Conservation (phyloP, 2,113 vertebrate species). For the Coracopsis vasa region DNA sequence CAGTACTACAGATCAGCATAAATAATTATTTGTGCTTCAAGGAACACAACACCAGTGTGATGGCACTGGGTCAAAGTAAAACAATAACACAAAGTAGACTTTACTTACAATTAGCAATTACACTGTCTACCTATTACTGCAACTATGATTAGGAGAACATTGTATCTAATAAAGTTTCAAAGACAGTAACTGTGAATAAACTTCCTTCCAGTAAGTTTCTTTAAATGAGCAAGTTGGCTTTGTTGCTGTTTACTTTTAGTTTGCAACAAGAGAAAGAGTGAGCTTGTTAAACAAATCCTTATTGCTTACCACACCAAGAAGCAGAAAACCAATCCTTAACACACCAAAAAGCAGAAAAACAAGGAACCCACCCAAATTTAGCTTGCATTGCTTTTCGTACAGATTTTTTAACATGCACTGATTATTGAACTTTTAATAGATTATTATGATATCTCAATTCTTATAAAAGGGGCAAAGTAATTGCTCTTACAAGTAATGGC, state of each 20-base stretch:
- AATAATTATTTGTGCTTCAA: not conserved
- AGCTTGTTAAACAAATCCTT: not conserved
- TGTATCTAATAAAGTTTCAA: not conserved
- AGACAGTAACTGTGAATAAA: not conserved
- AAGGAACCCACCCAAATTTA: not conserved
- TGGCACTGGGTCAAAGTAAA: not conserved
- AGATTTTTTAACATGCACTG: not conserved
- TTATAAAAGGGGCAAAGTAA: not conserved
- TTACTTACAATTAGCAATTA: not conserved
- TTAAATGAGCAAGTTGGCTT: not conserved
- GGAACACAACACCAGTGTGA: accelerated
- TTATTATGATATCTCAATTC: not conserved
- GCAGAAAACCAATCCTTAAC: not conserved
- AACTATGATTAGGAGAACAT: not conserved
- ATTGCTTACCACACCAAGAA: not conserved
- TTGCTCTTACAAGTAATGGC: not conserved
- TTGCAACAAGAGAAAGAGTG: not conserved
- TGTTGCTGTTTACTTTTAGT: not conserved
- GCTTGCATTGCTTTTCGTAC: not conserved
- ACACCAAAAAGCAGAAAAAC: not conserved
- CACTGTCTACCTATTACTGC: not conserved
- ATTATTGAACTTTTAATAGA: not conserved
- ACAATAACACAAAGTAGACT: not conserved
- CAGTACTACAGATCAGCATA: not conserved
- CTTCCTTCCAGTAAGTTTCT: not conserved